These are phyloP conservation scores for Lanius collurio DNA, from an alignment of 2,113 vertebrate genomes.

Conservation along the genomic window DNA sequence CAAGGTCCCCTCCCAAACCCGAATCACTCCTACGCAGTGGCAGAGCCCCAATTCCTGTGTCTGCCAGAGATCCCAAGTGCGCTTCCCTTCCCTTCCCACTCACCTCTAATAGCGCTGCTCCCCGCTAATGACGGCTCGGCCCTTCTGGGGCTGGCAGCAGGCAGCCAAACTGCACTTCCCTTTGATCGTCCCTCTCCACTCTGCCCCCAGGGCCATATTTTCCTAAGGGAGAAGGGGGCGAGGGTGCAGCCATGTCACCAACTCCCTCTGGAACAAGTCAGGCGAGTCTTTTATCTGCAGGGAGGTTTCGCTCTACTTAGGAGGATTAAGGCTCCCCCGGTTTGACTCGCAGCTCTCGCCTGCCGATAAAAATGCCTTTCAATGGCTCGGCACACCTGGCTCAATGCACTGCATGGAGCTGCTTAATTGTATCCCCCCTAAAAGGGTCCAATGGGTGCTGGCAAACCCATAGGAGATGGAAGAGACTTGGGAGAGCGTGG, in stretches of 20 bases:
- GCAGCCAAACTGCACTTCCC: neutral
- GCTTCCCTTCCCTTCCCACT: neutral
- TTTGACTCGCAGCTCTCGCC: slow-evolving; percentile 5
- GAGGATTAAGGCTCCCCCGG: slow-evolving; percentile 49
- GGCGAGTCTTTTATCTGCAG: slow-evolving; percentile 58
- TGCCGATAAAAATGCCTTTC: slow-evolving; percentile 3
- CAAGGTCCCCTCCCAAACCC: slow-evolving; percentile 57
- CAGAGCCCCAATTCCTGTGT: neutral
- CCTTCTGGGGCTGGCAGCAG: slow-evolving; percentile 31
- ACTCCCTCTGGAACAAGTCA: slow-evolving; percentile 52
- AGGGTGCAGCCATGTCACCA: slow-evolving; percentile 53
- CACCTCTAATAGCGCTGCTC: neutral
- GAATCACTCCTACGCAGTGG: neutral
- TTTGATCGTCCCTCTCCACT: slow-evolving; percentile 63
- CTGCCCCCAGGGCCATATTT: slow-evolving; percentile 39
- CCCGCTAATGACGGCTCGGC: neutral
- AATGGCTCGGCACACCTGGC: neutral
- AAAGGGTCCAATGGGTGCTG: neutral
- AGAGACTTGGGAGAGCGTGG: neutral
- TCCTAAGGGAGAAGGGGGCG: slow-evolving; percentile 57
- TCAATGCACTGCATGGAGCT: neutral
- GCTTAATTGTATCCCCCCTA: neutral
- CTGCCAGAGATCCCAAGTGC: neutral
- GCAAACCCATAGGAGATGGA: neutral
- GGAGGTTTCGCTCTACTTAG: slow-evolving; percentile 57